A percentile compares a stretch with the other conserved stretches of the same genome.
phyloP scores from a whole-genome alignment of 2,113 vertebrate species.

The Halcyon senegalensis region DNA sequence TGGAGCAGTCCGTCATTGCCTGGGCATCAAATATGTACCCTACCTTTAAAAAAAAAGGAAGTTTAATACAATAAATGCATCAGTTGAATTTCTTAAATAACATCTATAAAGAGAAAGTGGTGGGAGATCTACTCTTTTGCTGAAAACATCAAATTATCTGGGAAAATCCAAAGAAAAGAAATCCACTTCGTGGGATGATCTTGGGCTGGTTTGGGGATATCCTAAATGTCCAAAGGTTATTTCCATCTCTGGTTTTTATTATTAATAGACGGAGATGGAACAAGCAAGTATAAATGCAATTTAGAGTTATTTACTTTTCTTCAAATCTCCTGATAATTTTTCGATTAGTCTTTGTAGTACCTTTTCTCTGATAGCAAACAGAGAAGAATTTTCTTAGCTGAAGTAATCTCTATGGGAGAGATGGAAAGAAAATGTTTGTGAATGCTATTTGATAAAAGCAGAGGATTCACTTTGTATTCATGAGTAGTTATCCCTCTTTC shows the following conservation, averaged over 20 bases:
- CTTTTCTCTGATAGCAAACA: neutral
- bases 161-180: neutral
- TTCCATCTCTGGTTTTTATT: neutral
- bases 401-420: neutral
- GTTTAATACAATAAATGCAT: neutral
- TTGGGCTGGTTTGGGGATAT: neutral
- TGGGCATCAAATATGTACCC: neutral
- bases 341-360: neutral
- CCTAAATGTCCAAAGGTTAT: neutral
- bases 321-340: neutral
- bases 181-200: neutral
- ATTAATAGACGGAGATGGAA: neutral
- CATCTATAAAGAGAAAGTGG: neutral
- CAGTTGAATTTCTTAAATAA: neutral
- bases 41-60: neutral
- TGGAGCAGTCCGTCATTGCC: rapidly evolving
- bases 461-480: neutral
- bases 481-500: neutral
- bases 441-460: neutral
- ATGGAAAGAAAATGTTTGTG: neutral
- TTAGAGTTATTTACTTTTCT: neutral
- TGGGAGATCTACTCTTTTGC: neutral
- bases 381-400: neutral
- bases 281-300: neutral
- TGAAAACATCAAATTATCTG: neutral